phyloP scores from a whole-genome alignment of 2,113 vertebrate genomes.

The Perca schrenkii region DNA sequence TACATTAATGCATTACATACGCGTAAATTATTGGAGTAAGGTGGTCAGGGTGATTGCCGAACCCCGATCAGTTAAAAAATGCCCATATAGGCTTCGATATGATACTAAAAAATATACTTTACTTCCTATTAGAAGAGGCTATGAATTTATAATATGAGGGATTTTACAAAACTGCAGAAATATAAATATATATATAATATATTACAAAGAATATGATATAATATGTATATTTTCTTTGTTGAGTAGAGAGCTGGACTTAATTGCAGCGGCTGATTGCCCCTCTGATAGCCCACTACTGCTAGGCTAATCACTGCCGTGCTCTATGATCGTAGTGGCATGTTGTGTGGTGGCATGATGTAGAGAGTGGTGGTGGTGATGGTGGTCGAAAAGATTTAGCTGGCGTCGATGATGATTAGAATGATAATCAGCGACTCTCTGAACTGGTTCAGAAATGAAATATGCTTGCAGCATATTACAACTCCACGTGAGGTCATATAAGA shows the following conservation, averaged over 20 bases:
- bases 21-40: too few relatives aligned
- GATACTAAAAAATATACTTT: background rate
- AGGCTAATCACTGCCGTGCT: conserved; percentile 33
- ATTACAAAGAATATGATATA: background rate
- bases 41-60: too few relatives aligned
- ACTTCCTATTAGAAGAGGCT: background rate
- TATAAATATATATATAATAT: background rate
- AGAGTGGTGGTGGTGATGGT: conserved; percentile 30
- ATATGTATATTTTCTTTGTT: background rate
- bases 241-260: conserved; percentile 31
- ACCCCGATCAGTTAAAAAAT: too few relatives aligned
- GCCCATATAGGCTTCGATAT: too few relatives aligned
- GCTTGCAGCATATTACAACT: background rate
- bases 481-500: conserved; percentile 17
- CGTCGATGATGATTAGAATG: conserved; percentile 9
- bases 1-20: too few relatives aligned
- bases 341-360: conserved; percentile 17
- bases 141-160: background rate
- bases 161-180: background rate
- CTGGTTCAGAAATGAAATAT: conserved; percentile 12
- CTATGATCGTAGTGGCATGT: conserved; percentile 21
- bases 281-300: conserved; percentile 12
- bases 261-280: conserved; percentile 25
- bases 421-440: conserved; percentile 22
- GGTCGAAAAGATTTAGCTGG: background rate